Conservation (phyloP, 2,888 invertebrate genomes). For the Synanthedon formicaeformis region DNA sequence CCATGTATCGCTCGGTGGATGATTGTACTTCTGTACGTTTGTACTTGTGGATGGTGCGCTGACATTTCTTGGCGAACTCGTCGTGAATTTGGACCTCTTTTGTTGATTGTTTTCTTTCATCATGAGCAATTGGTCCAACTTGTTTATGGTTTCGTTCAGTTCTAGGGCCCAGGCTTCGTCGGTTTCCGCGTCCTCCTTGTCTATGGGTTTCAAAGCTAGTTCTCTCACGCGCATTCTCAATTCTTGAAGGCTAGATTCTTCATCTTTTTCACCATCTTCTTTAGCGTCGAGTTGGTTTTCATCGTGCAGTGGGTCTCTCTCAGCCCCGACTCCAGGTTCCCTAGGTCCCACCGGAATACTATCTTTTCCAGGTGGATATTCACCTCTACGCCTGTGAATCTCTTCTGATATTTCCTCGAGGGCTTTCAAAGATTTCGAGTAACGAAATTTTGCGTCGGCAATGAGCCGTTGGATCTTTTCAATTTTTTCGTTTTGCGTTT, state of each 20-base stretch:
- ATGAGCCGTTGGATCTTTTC: constrained; percentile 85
- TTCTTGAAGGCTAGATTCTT: constrained; percentile 73
- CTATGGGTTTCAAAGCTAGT: constrained; percentile 79
- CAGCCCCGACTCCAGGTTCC: constrained; percentile 84
- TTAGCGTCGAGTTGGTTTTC: constrained; percentile 23
- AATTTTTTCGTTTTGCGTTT: constrained; percentile 87
- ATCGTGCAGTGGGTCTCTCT: constrained; percentile 65
- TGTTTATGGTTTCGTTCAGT: constrained; percentile 81
- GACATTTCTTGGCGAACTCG: constrained; percentile 40
- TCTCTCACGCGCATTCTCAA: constrained; percentile 78
- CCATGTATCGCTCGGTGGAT: constrained; percentile 43
- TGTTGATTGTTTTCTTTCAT: constrained; percentile 74
- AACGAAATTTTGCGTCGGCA: constrained; percentile 81
- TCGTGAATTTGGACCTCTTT: constrained; percentile 59
- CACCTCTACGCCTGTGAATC: constrained; percentile 80
- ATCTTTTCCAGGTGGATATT: constrained; percentile 58
- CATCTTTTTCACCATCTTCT: constrained; percentile 44
- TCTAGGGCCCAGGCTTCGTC: constrained; percentile 82
- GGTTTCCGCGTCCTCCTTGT: constrained; percentile 77
- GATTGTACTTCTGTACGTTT: constrained; percentile 28
- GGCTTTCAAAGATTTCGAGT: constrained; percentile 84
- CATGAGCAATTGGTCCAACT: constrained; percentile 78
- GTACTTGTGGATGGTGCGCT: constrained; percentile 56
- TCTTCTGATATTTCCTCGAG: constrained; percentile 93
- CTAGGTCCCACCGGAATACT: constrained; percentile 62